Evolutionary conservation across 2,113 vertebrate genomes (phyloP), one percentile per base, ranked within the genome.

Genomic region (Chamaetylas fuelleborni): DNA sequence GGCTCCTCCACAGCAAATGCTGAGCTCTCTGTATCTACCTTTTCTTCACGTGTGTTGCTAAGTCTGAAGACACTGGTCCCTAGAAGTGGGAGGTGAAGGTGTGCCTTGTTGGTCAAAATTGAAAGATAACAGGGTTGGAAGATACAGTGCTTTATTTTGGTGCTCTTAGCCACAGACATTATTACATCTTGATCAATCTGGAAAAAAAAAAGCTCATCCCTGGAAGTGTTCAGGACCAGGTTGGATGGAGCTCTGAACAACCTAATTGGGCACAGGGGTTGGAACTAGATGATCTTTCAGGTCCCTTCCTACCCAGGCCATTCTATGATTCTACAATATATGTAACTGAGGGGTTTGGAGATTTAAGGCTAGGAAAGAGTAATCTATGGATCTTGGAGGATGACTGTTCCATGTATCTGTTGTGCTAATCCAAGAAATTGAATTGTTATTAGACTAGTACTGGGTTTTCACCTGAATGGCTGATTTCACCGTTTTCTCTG

Each of bases 21-120:
- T 90, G 57, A 67, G 40, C 45, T 64, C 24, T 47, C 28, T 33
- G 5, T 31, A 17, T 7, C 4, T 48, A 12, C 22, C 5, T 4
- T 45, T 56, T 79, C 29, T 82, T 77, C 29, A 29, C 0, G 0
- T 25, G 12, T 34, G 7, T 19, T 58, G 5, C 58, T 77, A n/a
- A 53, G 10, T 82, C 22, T 69, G 16, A 45, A 42, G 58, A 57
- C 11, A 2, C 7, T 25, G n/a, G 9, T 19, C 47, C 34, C 51
- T 74, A 29, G 66, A 73, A 65, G 31, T 42, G 36, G 14, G 19
- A 84, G 33, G 18, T 50, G 56, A 62, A 71, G 11, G 8, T 67
- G 12, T 71, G 11, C 51, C 33, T 70, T 4, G 12, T 26, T 42
- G 51, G 33, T 71, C 48, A 64, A 47, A 60, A 28, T 2, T 43